Percentiles rank a stretch among this genome's conserved stretches.
Conservation (phyloP, 2,888 invertebrate genomes). For the Antheraea yamamai region DNA sequence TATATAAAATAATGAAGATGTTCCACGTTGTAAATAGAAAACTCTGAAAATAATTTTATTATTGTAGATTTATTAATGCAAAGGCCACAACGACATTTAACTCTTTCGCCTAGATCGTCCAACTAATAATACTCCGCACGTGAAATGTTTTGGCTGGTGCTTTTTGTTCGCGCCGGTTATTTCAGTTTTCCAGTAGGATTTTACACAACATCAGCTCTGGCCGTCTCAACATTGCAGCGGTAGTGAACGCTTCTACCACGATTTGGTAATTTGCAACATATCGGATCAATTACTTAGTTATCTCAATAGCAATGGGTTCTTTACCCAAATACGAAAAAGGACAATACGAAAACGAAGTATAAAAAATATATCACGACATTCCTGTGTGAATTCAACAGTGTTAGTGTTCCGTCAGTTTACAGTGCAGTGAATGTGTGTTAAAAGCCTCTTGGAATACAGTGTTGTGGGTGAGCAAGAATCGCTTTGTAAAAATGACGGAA, state of each 20-base stretch:
- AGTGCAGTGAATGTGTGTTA: conserved; percentile 71
- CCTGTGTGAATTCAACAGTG: conserved; percentile 41
- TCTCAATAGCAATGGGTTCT: conserved; percentile 47
- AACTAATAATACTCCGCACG: conserved; percentile 81
- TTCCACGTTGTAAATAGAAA: conserved; percentile 43
- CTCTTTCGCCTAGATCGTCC: conserved; percentile 81
- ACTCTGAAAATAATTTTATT: conserved; percentile 55
- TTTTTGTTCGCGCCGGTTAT: conserved; percentile 81
- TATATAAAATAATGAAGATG: conserved; percentile 40
- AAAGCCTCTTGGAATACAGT: conserved; percentile 57
- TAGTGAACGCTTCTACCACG: conserved; percentile 38
- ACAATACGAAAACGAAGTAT: conserved; percentile 44
- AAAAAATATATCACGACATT: conserved; percentile 34
- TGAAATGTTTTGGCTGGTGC: conserved; percentile 82
- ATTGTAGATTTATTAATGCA: conserved; percentile 61
- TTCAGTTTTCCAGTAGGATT: conserved; percentile 83
- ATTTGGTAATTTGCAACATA: conserved; percentile 20
- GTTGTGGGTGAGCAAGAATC: conserved; percentile 55
- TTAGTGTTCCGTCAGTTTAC: conserved; percentile 40
- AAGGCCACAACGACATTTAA: conserved; percentile 72
- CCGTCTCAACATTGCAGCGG: conserved; percentile 69
- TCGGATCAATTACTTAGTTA: conserved; percentile 36
- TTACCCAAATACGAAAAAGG: conserved; percentile 41
- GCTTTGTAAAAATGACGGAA: conserved; percentile 69
- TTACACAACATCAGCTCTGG: conserved; percentile 76